Evolutionary conservation across 2,113 vertebrate species (phyloP), one percentile per base, ranked within the genome.

Genomic region (Larimichthys crocea): DNA sequence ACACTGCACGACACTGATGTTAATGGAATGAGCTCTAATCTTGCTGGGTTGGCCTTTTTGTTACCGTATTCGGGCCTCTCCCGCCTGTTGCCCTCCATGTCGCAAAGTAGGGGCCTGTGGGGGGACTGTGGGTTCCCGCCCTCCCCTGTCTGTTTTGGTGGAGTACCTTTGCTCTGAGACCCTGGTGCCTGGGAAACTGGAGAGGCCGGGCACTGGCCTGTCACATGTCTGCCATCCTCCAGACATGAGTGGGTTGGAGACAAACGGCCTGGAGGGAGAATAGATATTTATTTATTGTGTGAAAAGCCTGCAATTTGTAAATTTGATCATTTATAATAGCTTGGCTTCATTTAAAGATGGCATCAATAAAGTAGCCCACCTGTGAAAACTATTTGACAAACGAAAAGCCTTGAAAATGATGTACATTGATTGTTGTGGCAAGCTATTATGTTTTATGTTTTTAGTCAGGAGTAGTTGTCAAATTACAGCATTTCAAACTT

Each of bases 21-120:
- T 53, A 55, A 89, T 87, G 91, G 67, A 74, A 88, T 86, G 85
- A 75, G 35, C 67, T 86, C 74, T 66, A 68, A 86, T 49, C 44
- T 83, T 75, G 53, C 78, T 69, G 82, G 80, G 77, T 48, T 74
- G 83, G 92, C 78, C 87, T 90, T 88, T 63, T 86, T 93, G 91
- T 95, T 95, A 95, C 95, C 96, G 89, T 94, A 96, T 93, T 96
- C 96, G 57, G 88, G 93, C 67, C 93, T 92, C 87, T 95, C 94
- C 53, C 89, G 94, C 93, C 95, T 95, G 95, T 97, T 97, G 92
- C 96, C 96, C 91, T 96, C 96, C 88, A 94, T 92, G 92, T 96
- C 96, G 56, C 94, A 96, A 79, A 95, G 94, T 86, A 95, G 92
- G 76, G 94, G 94, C 84, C 92, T 95, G 93, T 92, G 93, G 69